A percentile compares a stretch with the other conserved stretches of the same genome.
phyloP scores from a whole-genome alignment of 2,113 vertebrate genomes.

The Coptodon bakossiorum region DNA sequence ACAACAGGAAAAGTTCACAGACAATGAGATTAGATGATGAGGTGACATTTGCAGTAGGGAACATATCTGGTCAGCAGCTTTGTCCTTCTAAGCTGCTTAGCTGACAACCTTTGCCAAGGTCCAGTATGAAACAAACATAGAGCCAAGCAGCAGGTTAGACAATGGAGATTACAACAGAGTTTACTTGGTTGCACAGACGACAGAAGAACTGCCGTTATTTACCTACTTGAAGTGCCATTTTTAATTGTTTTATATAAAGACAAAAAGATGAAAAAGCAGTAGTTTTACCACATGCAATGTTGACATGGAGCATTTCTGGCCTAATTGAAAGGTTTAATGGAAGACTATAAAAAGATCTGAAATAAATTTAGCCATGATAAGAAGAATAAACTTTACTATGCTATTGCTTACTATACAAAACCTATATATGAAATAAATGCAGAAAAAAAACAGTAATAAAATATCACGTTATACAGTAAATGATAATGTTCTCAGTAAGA shows the following conservation, averaged over 20 bases:
- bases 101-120: conserved; percentile 43
- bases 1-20: not conserved
- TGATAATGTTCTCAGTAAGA: not conserved
- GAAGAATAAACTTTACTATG: not conserved
- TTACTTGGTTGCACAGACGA: not conserved
- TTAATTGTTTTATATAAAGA: not conserved
- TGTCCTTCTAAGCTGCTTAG: conserved; percentile 57
- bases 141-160: not conserved
- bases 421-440: not conserved
- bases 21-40: conserved; percentile 49
- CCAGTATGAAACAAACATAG: conserved; percentile 14
- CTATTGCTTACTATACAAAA: not conserved
- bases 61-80: conserved; percentile 69
- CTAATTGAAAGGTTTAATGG: not conserved
- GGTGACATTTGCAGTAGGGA: conserved; percentile 55
- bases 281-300: not conserved
- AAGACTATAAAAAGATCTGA: fast-evolving
- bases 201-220: not conserved
- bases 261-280: not conserved
- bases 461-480: not conserved
- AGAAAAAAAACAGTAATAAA: not conserved
- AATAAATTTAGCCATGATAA: not conserved
- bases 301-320: fast-evolving
- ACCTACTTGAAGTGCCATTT: not conserved
- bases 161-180: not conserved